Conservation (phyloP, 2,797 vertebrate species). For the Eleutherodactylus coqui region DNA sequence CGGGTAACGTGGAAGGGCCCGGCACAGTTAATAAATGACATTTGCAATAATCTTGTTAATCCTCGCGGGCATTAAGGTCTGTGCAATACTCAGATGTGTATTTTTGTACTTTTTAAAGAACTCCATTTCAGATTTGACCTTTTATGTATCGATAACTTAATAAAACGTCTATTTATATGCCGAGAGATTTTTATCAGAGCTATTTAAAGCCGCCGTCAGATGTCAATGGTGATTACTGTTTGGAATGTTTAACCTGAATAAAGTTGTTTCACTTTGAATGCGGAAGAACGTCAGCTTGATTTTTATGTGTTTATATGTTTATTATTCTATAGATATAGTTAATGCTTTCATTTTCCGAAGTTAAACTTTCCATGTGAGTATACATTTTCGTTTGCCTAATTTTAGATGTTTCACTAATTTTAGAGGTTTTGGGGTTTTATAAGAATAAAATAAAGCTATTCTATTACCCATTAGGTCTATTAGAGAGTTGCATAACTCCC, state of each 20-base stretch:
- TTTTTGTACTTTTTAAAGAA: slow-evolving; percentile 49
- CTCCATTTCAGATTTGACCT: background rate
- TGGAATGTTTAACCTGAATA: slow-evolving; percentile 32
- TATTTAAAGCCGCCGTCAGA: background rate
- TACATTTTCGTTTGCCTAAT: too few relatives aligned
- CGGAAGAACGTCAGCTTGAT: background rate
- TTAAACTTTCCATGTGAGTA: too few relatives aligned
- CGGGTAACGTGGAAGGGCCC: background rate
- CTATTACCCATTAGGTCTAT: too few relatives aligned
- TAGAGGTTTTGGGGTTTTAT: too few relatives aligned
- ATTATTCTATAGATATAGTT: too few relatives aligned
- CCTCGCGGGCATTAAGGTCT: slow-evolving; percentile 34
- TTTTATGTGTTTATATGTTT: background rate
- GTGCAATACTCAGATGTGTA: slow-evolving; percentile 30
- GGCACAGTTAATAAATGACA: slow-evolving; percentile 17
- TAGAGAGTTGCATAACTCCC: too few relatives aligned
- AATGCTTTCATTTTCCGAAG: too few relatives aligned
- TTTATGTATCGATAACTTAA: slow-evolving; percentile 7
- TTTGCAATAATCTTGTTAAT: slow-evolving; percentile 57
- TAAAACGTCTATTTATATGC: slow-evolving; percentile 47
- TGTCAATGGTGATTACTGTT: background rate
- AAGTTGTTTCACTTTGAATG: slow-evolving; percentile 58
- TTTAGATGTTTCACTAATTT: too few relatives aligned
- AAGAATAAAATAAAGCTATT: too few relatives aligned
- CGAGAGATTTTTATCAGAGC: slow-evolving; percentile 13